Evolutionary conservation across 2,888 invertebrate genomes (phyloP).

Genomic region (Ornithoptera priamus): DNA sequence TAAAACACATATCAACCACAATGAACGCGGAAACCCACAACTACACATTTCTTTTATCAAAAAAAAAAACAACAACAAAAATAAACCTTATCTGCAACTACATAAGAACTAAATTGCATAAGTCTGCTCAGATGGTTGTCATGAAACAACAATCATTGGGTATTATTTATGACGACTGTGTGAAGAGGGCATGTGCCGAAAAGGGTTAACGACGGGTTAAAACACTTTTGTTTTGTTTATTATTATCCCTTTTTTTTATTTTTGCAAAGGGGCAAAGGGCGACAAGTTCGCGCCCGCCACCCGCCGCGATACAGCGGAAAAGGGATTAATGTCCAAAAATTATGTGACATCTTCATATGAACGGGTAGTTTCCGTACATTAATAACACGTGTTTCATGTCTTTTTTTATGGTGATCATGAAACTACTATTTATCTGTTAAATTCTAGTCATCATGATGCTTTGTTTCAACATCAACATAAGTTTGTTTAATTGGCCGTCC

Average conservation of each 20-base stretch:
- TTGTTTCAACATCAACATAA: too few relatives aligned
- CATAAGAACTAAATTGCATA: slow-evolving; percentile 29
- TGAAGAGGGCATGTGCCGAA: slow-evolving; percentile 57
- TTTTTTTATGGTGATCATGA: not conserved
- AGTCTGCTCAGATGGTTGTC: slow-evolving; percentile 22
- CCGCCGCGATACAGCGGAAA: slow-evolving; percentile 57
- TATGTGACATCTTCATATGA: slow-evolving; percentile 52
- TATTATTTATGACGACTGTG: slow-evolving; percentile 25
- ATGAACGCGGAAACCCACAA: slow-evolving; percentile 45
- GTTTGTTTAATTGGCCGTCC: too few relatives aligned
- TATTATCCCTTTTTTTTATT: slow-evolving; percentile 51
- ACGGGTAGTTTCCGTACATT: slow-evolving; percentile 28
- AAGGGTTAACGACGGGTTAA: slow-evolving; percentile 69
- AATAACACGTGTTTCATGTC: not conserved
- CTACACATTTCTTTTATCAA: slow-evolving; percentile 34
- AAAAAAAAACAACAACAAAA: slow-evolving; percentile 30
- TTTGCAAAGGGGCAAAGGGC: slow-evolving; percentile 62
- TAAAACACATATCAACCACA: slow-evolving; percentile 60
- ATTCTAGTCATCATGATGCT: too few relatives aligned
- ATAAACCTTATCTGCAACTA: slow-evolving; percentile 14
- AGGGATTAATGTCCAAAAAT: slow-evolving; percentile 51
- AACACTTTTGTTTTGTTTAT: slow-evolving; percentile 70
- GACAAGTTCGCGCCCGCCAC: slow-evolving; percentile 66
- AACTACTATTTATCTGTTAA: not conserved
- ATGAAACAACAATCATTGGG: slow-evolving; percentile 25